Evolutionary conservation across 2,113 vertebrate species (phyloP).

Genomic region (Pipra filicauda): DNA sequence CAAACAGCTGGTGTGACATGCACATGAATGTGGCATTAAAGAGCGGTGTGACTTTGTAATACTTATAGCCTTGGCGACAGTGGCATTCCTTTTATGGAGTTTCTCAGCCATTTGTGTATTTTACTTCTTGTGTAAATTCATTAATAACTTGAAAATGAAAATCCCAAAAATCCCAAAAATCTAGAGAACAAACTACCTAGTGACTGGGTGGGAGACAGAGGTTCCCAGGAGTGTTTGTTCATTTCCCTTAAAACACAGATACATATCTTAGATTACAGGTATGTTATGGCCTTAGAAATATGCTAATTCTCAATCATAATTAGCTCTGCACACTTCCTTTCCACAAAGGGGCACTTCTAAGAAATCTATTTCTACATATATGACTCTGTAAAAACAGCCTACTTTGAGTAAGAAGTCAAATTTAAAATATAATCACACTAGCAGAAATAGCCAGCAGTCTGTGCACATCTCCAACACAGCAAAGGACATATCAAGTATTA

Average conservation of each 20-base stretch:
- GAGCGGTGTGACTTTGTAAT: background rate
- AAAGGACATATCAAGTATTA: background rate
- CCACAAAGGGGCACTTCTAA: background rate
- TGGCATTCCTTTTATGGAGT: background rate
- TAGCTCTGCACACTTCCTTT: background rate
- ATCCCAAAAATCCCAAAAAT: background rate
- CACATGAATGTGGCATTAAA: background rate
- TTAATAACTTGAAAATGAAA: background rate
- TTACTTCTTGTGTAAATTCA: background rate
- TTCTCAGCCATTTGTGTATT: background rate
- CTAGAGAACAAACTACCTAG: background rate
- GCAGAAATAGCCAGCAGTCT: background rate
- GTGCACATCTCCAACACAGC: accelerated
- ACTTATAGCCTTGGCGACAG: background rate
- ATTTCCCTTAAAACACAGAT: background rate
- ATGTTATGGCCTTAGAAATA: background rate
- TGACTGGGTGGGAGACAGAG: background rate
- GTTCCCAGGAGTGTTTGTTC: background rate
- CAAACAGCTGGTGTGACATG: background rate
- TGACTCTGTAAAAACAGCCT: background rate
- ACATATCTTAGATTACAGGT: background rate
- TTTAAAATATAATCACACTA: background rate
- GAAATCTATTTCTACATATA: background rate
- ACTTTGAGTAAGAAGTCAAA: background rate
- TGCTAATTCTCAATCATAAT: background rate